A percentile compares a stretch with the other conserved stretches of the same genome.
phyloP scores from a whole-genome alignment of 2,113 vertebrate species.

The Haplochromis burtoni region DNA sequence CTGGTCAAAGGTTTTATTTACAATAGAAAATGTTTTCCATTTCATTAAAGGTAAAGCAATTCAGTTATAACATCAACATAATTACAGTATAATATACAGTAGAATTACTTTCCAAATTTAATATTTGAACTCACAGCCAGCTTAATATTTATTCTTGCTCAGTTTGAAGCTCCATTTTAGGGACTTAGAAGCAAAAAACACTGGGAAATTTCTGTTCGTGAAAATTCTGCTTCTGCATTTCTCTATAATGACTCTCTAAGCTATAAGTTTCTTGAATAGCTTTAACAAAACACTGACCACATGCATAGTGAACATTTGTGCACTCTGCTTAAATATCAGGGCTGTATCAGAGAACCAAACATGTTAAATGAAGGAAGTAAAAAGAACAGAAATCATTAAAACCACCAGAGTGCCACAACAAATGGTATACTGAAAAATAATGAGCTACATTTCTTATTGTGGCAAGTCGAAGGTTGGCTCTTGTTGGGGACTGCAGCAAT shows the following conservation, averaged over 20 bases:
- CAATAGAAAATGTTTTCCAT: not conserved
- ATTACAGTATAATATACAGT: accelerated
- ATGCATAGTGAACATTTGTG: not conserved
- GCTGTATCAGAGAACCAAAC: not conserved
- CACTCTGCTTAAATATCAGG: not conserved
- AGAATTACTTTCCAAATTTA: accelerated
- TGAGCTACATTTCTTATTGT: not conserved
- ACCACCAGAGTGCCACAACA: not conserved
- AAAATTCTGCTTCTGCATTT: accelerated
- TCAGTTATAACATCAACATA: not conserved
- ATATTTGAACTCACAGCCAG: not conserved
- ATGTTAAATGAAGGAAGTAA: not conserved
- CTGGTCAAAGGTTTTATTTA: not conserved
- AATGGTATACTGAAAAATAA: not conserved
- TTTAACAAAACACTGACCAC: not conserved
- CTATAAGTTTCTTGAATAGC: not conserved
- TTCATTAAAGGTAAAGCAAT: not conserved
- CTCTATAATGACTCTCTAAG: not conserved
- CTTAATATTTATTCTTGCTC: not conserved
- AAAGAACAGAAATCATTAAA: not conserved
- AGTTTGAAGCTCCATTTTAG: too few relatives aligned
- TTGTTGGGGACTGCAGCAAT: not conserved
- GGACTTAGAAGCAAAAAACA: not conserved
- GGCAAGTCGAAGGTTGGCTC: not conserved
- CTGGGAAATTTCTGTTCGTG: not conserved